These are phyloP conservation scores for Australoheros scitulus DNA, from an alignment of 2,113 vertebrate genomes.

Conservation along the genomic window DNA sequence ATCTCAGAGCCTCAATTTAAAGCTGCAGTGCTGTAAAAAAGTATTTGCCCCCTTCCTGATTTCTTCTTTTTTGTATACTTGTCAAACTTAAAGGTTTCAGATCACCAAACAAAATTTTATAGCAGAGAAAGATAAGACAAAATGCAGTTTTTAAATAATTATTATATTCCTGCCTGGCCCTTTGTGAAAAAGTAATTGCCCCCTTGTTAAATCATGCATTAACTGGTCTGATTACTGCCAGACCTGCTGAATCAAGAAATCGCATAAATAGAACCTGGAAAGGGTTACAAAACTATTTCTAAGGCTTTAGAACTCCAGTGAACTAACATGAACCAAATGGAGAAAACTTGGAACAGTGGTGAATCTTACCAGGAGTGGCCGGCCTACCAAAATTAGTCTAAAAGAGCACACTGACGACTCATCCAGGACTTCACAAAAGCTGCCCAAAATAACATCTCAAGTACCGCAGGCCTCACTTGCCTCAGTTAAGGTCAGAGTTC, in stretches of 20 bases:
- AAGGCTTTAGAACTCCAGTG: neutral
- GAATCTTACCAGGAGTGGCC: neutral
- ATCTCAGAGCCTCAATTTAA: neutral
- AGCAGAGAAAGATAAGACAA: neutral
- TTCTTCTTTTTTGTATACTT: too few species aligned
- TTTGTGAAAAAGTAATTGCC: neutral
- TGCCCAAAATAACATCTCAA: accelerated
- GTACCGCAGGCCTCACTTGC: neutral
- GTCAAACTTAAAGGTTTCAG: neutral
- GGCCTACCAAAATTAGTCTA: too few species aligned
- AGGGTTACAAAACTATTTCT: neutral
- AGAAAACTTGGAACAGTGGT: neutral
- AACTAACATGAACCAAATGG: neutral
- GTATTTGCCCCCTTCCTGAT: neutral
- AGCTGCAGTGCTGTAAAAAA: neutral
- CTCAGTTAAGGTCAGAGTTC: neutral
- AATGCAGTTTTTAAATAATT: neutral
- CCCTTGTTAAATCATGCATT: neutral
- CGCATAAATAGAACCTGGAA: neutral
- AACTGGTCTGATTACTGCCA: neutral
- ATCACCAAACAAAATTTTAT: neutral
- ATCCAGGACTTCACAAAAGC: neutral
- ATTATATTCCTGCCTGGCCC: neutral
- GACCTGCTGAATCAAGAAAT: neutral
- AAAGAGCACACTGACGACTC: neutral